Evolutionary conservation across 2,797 vertebrate species (phyloP).

Genomic region (Chanos chanos): DNA sequence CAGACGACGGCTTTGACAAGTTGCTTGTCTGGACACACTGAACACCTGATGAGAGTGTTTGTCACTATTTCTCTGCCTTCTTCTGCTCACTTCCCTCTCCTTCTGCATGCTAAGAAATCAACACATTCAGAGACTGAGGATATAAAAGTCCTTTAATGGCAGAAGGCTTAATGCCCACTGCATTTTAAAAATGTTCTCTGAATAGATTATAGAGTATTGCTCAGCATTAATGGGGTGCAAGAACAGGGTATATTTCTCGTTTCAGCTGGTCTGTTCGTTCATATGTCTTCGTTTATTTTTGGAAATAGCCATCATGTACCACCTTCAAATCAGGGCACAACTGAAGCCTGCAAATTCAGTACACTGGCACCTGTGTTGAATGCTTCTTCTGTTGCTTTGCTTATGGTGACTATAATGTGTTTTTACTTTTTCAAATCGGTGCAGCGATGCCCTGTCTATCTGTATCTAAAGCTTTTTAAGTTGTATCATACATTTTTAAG

Average conservation of each 20-base stretch:
- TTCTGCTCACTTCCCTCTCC: slow-evolving; percentile 1
- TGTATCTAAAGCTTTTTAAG: background rate
- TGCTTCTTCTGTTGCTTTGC: background rate
- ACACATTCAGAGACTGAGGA: background rate
- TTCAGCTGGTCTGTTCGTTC: slow-evolving; percentile 22
- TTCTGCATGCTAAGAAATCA: slow-evolving; percentile 24
- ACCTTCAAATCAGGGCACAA: too few relatives aligned
- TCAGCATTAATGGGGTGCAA: slow-evolving; percentile 11
- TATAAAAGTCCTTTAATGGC: background rate
- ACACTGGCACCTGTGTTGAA: too few relatives aligned
- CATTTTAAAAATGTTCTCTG: slow-evolving; percentile 20
- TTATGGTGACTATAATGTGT: too few relatives aligned
- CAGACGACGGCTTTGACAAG: slow-evolving; percentile 39
- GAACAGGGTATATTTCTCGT: slow-evolving; percentile 2
- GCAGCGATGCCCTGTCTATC: too few relatives aligned
- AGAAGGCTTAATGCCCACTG: slow-evolving; percentile 13
- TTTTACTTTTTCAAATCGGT: too few relatives aligned
- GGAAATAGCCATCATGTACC: too few relatives aligned
- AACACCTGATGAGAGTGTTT: slow-evolving; percentile 37
- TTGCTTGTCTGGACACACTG: slow-evolving; percentile 33
- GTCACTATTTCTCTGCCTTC: slow-evolving; percentile 22
- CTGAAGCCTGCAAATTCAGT: too few relatives aligned
- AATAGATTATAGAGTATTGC: slow-evolving; percentile 23
- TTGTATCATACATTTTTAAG: background rate
- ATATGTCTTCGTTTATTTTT: too few relatives aligned